Evolutionary conservation across 2,797 vertebrate species (phyloP).

Genomic region (Crocidura indochinensis): DNA sequence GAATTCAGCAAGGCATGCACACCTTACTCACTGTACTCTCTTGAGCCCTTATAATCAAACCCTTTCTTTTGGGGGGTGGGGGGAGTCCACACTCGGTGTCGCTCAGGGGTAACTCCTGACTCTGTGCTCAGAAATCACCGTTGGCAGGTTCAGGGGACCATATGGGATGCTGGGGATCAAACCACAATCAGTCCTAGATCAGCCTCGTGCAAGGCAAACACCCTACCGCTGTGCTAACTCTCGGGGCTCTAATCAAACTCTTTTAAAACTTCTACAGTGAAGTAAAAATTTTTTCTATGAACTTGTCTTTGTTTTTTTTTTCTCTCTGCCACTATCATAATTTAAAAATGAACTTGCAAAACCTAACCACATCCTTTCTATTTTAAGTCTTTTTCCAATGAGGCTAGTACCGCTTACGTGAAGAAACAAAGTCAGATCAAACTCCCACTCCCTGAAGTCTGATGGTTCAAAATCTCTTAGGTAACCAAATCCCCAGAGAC

Average conservation of each 20-base stretch:
- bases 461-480: slow-evolving; percentile 68
- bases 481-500: slow-evolving; percentile 70
- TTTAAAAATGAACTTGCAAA: slow-evolving; percentile 69
- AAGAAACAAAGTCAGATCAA: slow-evolving; percentile 59
- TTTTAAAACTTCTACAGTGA: slow-evolving; percentile 48
- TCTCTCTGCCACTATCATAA: slow-evolving; percentile 53
- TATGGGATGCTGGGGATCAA: no score
- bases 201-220: no score
- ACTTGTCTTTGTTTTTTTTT: slow-evolving; percentile 46
- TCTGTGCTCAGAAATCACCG: no score
- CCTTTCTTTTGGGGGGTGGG: neutral
- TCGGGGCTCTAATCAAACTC: neutral
- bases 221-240: no score
- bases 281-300: slow-evolving; percentile 66
- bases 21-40: no score
- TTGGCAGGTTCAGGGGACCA: no score
- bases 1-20: no score
- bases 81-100: no score
- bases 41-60: neutral
- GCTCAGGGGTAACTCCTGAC: no score
- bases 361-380: slow-evolving; percentile 69
- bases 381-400: slow-evolving; percentile 71
- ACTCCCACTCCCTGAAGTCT: slow-evolving; percentile 70
- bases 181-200: no score
- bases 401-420: slow-evolving; percentile 13